Percentiles rank a stretch among this genome's conserved stretches.
Conservation (phyloP, 1,140 invertebrate species). For the Atopsyche davidsoni region DNA sequence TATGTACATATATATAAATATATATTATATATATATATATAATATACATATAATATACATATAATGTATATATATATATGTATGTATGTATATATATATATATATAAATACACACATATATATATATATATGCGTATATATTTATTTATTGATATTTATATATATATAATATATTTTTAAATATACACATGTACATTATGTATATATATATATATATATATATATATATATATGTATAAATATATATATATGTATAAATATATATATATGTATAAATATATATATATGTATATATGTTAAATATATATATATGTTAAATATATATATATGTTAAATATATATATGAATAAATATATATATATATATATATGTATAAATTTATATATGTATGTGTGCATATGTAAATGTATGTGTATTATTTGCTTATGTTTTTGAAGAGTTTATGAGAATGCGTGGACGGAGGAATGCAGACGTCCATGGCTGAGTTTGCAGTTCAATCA, state of each 20-base stretch:
- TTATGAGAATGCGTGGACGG: conserved; percentile 9
- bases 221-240: conserved; percentile 29
- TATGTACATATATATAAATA: conserved; percentile 12
- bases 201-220: conserved; percentile 41
- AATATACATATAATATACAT: conserved; percentile 18
- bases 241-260: conserved; percentile 1
- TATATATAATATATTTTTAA: conserved; percentile 3
- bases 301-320: conserved; percentile 18
- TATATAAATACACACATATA: conserved; percentile 5
- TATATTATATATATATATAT: conserved; percentile 4
- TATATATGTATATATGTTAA: conserved; percentile 15
- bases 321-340: conserved; percentile 10
- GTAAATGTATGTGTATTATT: conserved; percentile 8
- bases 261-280: conserved; percentile 11
- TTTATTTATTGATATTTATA: neutral
- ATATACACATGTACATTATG: conserved; percentile 6
- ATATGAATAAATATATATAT: conserved; percentile 6
- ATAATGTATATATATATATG: conserved; percentile 12
- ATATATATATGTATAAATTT: conserved; percentile 2
- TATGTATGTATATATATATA: conserved; percentile 18
- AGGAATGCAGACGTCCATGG: neutral
- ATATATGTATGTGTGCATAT: conserved; percentile 8
- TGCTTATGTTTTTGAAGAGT: conserved; percentile 25
- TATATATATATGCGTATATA: conserved; percentile 4
- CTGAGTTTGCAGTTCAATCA: neutral